phyloP scores from a whole-genome alignment of 2,797 vertebrate species.

The Tragopan temminckii region DNA sequence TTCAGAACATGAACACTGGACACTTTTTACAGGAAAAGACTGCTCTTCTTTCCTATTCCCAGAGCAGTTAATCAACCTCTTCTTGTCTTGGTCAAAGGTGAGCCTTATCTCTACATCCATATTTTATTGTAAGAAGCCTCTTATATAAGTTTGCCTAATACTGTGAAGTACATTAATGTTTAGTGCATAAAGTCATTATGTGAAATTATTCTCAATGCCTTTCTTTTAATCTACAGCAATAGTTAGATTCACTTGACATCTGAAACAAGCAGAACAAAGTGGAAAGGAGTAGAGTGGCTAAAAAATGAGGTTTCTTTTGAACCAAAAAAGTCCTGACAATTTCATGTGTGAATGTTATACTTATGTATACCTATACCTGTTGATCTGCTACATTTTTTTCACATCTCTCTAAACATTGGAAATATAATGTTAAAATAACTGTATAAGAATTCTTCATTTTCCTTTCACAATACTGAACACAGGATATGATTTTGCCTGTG shows the following conservation, averaged over 20 bases:
- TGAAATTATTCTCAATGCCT: not conserved
- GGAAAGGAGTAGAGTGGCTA: not conserved
- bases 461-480: not conserved
- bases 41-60: not conserved
- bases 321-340: not conserved
- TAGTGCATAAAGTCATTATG: not conserved
- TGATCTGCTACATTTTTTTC: not conserved
- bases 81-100: not conserved
- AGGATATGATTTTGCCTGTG: not conserved
- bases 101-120: not conserved
- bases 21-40: constrained; percentile 4
- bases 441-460: not conserved
- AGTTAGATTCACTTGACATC: not conserved
- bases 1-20: not conserved
- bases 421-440: not conserved
- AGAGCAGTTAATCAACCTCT: not conserved
- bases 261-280: not conserved
- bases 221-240: not conserved
- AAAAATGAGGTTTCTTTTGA: not conserved
- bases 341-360: not conserved
- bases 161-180: not conserved
- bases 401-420: not conserved
- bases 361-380: not conserved
- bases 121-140: not conserved
- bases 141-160: not conserved